Conservation (phyloP, 2,888 invertebrate genomes). For the Linnaemya tessellans region DNA sequence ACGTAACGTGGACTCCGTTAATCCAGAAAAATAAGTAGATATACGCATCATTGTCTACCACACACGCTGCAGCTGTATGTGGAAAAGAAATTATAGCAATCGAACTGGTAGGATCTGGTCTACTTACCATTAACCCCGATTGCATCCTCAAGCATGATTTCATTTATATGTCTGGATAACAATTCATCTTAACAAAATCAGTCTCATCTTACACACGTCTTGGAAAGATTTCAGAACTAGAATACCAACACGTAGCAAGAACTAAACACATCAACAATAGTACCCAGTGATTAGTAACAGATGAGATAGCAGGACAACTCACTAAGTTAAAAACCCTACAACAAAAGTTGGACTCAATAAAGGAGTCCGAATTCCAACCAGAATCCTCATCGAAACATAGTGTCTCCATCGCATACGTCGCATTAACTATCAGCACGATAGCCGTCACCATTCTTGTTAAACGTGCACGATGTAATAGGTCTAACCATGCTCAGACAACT, state of each 20-base stretch:
- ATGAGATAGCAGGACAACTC: too few relatives aligned
- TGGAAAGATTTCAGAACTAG: too few relatives aligned
- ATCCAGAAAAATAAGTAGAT: neutral
- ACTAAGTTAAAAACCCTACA: too few relatives aligned
- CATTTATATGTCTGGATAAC: neutral
- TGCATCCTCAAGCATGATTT: constrained; percentile 8
- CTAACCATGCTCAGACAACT: neutral
- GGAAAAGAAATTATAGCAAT: neutral
- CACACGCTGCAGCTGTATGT: constrained; percentile 14
- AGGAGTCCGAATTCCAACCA: neutral
- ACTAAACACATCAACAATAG: too few relatives aligned
- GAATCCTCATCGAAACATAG: neutral
- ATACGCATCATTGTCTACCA: neutral
- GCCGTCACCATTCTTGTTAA: neutral
- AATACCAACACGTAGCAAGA: too few relatives aligned
- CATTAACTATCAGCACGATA: neutral
- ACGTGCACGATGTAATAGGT: neutral
- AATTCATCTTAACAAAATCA: neutral
- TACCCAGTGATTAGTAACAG: too few relatives aligned
- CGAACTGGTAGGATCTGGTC: neutral
- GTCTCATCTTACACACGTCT: neutral
- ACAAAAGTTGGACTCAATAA: neutral
- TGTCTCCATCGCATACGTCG: neutral
- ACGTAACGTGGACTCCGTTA: neutral
- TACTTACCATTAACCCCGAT: neutral